Evolutionary conservation across 1,140 invertebrate species (phyloP).

Genomic region (Oscheius sp.): DNA sequence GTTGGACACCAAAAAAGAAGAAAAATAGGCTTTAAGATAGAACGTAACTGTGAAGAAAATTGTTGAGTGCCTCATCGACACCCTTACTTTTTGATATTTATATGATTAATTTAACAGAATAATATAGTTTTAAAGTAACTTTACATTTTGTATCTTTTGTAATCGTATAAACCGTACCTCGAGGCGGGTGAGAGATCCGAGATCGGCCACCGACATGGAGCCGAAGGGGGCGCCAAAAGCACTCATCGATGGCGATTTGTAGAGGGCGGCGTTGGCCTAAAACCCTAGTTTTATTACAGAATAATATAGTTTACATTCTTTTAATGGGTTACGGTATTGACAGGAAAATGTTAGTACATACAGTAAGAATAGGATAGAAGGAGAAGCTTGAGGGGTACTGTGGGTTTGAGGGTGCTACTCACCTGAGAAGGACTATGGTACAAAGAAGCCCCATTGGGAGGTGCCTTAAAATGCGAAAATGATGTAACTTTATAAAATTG

Average conservation of each 20-base stretch:
- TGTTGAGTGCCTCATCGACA: too few species aligned
- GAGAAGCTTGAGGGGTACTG: too few species aligned
- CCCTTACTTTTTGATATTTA: neutral
- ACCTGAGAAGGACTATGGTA: neutral
- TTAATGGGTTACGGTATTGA: too few species aligned
- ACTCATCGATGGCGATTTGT: slow-evolving; percentile 53
- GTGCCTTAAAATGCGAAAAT: neutral
- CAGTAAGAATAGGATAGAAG: neutral
- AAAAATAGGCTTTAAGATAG: too few species aligned
- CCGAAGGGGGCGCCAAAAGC: slow-evolving; percentile 54
- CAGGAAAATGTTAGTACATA: slow-evolving; percentile 5
- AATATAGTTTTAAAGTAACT: neutral
- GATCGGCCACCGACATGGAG: slow-evolving; percentile 58
- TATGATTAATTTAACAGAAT: neutral
- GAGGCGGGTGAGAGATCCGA: slow-evolving; percentile 57
- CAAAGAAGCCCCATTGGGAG: neutral
- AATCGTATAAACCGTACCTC: slow-evolving; percentile 42
- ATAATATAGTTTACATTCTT: neutral
- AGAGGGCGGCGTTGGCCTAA: slow-evolving; percentile 43
- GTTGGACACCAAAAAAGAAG: too few species aligned
- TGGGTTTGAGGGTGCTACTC: neutral
- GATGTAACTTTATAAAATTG: too few species aligned
- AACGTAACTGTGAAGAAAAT: too few species aligned
- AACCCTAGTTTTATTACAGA: neutral
- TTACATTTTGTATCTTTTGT: neutral